Percentiles rank a stretch among this genome's conserved stretches.
These are phyloP conservation scores for Macrocentrus cingulum DNA, from an alignment of 1,140 invertebrate species.

Conservation along the genomic window DNA sequence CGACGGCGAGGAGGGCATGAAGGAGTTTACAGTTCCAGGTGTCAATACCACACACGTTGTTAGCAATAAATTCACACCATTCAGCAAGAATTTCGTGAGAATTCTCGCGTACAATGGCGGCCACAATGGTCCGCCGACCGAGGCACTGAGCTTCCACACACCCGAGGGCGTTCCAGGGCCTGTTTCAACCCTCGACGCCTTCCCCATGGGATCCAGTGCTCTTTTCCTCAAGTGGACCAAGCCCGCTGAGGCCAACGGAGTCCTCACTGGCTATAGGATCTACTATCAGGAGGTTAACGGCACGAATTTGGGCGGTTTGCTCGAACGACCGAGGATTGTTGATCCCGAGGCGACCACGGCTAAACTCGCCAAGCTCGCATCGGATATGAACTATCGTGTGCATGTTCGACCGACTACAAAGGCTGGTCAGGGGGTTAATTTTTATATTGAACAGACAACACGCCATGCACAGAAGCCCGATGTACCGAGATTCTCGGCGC, in stretches of 20 bases:
- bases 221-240: conserved; percentile 89
- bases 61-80: conserved; percentile 86
- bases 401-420: conserved; percentile 80
- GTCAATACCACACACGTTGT: conserved; percentile 70
- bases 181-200: conserved; percentile 80
- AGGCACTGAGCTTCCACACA: conserved; percentile 81
- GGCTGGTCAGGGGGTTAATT: conserved; percentile 79
- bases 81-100: conserved; percentile 85
- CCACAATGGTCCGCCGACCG: conserved; percentile 87
- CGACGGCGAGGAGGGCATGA: conserved; percentile 71
- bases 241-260: conserved; percentile 90
- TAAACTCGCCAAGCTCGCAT: conserved; percentile 81
- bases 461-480: conserved; percentile 69
- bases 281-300: conserved; percentile 82
- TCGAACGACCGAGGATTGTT: conserved; percentile 74
- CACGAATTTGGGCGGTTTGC: conserved; percentile 67
- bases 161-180: conserved; percentile 92
- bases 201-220: conserved; percentile 84
- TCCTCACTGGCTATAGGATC: conserved; percentile 89
- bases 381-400: conserved; percentile 87
- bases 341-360: conserved; percentile 76
- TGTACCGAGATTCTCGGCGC: conserved; percentile 74
- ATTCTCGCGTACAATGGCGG: conserved; percentile 88
- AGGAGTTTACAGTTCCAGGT: conserved; percentile 79
- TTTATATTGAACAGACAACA: conserved; percentile 80